Conservation (phyloP, 2,888 invertebrate genomes). For the Halictus quadricinctus region DNA sequence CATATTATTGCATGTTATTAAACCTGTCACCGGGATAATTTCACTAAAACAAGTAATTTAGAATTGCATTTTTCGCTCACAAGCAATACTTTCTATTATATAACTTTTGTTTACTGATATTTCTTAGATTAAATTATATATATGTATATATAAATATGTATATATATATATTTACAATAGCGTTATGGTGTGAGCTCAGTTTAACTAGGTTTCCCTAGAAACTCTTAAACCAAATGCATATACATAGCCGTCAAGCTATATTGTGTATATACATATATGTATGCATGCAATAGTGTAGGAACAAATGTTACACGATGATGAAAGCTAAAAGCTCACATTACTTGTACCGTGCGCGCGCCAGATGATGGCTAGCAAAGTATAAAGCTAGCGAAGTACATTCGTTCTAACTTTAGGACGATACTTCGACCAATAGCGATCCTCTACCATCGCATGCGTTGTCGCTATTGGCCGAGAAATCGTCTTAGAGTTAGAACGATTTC, state of each 20-base stretch:
- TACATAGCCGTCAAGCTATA: no score
- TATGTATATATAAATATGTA: background rate
- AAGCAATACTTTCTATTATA: background rate
- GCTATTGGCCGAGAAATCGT: no score
- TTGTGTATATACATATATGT: background rate
- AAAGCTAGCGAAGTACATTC: no score
- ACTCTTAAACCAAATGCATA: background rate
- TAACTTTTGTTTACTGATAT: background rate
- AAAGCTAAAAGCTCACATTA: background rate
- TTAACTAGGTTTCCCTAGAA: conserved; percentile 3
- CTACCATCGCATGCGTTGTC: no score
- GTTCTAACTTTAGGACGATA: no score
- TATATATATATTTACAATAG: background rate
- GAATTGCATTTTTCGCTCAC: background rate
- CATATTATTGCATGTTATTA: conserved; percentile 30
- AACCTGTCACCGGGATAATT: conserved; percentile 21
- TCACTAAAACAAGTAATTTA: conserved; percentile 7
- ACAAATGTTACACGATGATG: background rate
- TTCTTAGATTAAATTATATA: background rate
- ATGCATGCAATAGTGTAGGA: background rate
- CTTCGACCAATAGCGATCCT: no score
- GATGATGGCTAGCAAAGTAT: no score
- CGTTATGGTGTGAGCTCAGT: background rate
- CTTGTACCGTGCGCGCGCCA: background rate
- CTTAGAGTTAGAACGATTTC: no score